Percentiles rank a stretch among this genome's conserved stretches.
Evolutionary conservation across 2,113 vertebrate genomes (phyloP).

Genomic region (Zapus hudsonius): DNA sequence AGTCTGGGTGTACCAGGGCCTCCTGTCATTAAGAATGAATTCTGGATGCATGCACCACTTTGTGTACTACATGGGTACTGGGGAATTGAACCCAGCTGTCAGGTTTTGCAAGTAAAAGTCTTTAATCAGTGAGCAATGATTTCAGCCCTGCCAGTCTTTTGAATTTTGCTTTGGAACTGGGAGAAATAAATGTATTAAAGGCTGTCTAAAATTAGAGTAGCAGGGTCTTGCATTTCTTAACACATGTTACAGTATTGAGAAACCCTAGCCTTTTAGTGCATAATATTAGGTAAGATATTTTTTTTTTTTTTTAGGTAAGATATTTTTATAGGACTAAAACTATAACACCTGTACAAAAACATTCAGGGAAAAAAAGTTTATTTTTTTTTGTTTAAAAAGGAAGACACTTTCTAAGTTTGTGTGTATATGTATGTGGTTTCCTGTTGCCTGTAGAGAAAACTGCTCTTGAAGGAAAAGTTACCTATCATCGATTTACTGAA

Average conservation of each 20-base stretch:
- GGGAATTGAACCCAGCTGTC: no score
- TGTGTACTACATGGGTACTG: no score
- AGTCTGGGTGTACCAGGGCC: no score
- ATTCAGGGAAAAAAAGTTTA: not conserved
- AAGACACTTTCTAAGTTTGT: not conserved
- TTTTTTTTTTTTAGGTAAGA: not conserved
- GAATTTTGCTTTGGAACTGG: not conserved
- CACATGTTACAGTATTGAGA: constrained; percentile 18
- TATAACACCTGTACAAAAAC: not conserved
- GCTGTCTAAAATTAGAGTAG: not conserved
- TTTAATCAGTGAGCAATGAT: not conserved
- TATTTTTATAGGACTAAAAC: constrained; percentile 11
- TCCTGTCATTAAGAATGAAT: no score
- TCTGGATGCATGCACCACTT: no score
- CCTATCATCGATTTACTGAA: not conserved
- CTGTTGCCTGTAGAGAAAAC: not conserved
- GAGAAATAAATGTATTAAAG: constrained; percentile 40
- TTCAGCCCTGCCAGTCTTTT: constrained; percentile 5
- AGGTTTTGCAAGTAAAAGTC: no score
- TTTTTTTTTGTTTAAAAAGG: constrained; percentile 24
- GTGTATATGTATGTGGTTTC: not conserved
- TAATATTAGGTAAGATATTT: constrained; percentile 19
- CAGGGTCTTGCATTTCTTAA: not conserved
- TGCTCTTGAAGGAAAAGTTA: no score
- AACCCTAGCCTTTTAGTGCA: not conserved